Evolutionary conservation across 2,888 invertebrate genomes (phyloP).

Genomic region (Aquatica leii): DNA sequence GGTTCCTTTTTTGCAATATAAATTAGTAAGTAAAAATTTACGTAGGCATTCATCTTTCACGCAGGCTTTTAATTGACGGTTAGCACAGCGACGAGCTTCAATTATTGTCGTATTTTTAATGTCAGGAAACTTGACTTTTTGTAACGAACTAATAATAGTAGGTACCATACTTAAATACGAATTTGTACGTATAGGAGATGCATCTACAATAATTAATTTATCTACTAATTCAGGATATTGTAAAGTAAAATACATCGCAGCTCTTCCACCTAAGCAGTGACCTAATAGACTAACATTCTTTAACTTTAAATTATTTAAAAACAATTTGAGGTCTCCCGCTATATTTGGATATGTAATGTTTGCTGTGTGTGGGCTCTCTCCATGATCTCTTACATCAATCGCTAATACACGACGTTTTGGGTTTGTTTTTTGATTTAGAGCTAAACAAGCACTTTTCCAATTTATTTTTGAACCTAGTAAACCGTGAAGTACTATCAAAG

Average conservation of each 20-base stretch:
- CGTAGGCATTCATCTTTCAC: too few relatives aligned
- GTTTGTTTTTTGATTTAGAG: conserved; percentile 69
- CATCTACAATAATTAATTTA: conserved; percentile 75
- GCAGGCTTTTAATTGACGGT: conserved; percentile 54
- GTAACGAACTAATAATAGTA: conserved; percentile 73
- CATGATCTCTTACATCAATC: conserved; percentile 94
- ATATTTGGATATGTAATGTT: conserved; percentile 78
- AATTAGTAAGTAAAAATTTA: too few relatives aligned
- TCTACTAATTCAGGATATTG: conserved; percentile 71
- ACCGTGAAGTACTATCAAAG: conserved; percentile 88
- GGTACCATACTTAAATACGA: conserved; percentile 70
- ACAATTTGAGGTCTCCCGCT: conserved; percentile 74
- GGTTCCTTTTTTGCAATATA: background rate
- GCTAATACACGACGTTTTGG: conserved; percentile 76
- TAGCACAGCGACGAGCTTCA: conserved; percentile 73
- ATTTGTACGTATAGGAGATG: conserved; percentile 71
- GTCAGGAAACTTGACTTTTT: conserved; percentile 66
- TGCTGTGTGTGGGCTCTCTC: conserved; percentile 84
- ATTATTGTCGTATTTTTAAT: conserved; percentile 72
- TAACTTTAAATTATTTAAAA: conserved; percentile 71
- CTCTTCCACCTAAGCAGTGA: conserved; percentile 96
- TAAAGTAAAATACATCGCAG: conserved; percentile 85
- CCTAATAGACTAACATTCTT: conserved; percentile 78
- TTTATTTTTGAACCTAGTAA: conserved; percentile 87
- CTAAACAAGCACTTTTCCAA: conserved; percentile 84